These are phyloP conservation scores for Gasterosteus aculeatus DNA, from an alignment of 2,113 vertebrate genomes.

Conservation along the genomic window DNA sequence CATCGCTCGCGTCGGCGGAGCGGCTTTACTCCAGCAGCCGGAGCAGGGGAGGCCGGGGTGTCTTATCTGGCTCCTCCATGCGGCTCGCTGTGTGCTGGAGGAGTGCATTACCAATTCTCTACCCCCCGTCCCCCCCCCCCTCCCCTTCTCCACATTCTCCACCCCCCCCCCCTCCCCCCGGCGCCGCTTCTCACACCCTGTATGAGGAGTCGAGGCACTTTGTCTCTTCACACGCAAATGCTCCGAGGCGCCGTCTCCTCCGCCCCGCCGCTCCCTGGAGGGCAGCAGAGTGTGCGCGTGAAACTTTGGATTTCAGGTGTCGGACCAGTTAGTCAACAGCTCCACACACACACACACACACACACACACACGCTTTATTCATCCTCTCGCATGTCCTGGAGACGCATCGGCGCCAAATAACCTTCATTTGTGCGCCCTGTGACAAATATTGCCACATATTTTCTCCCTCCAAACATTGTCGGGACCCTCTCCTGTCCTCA, in stretches of 20 bases:
- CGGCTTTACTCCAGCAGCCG: conserved; percentile 81
- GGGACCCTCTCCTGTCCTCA: conserved; percentile 43
- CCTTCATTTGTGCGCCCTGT: conserved; percentile 34
- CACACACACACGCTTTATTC: neutral
- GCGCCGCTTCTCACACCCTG: conserved; percentile 58
- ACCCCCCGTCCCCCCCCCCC: conserved; percentile 36
- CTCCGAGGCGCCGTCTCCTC: conserved; percentile 57
- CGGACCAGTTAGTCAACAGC: conserved; percentile 20
- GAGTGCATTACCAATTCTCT: conserved; percentile 80
- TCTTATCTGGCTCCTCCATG: conserved; percentile 82
- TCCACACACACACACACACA: neutral
- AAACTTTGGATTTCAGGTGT: conserved; percentile 43
- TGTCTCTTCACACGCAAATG: conserved; percentile 52
- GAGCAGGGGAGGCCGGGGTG: conserved; percentile 76
- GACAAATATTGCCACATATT: conserved; percentile 47
- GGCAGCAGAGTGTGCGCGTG: conserved; percentile 26
- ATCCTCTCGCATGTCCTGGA: conserved; percentile 32
- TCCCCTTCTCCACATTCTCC: conserved; percentile 47
- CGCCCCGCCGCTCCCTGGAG: conserved; percentile 48
- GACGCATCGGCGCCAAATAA: conserved; percentile 18
- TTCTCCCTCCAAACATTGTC: conserved; percentile 43
- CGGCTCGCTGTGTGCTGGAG: conserved; percentile 73
- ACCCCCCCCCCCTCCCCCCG: neutral
- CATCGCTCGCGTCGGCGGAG: conserved; percentile 73
- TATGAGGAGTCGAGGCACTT: conserved; percentile 70